phyloP scores from a whole-genome alignment of 37 sponge, comb jelly and placozoan species.

The Haliclona indistincta region DNA sequence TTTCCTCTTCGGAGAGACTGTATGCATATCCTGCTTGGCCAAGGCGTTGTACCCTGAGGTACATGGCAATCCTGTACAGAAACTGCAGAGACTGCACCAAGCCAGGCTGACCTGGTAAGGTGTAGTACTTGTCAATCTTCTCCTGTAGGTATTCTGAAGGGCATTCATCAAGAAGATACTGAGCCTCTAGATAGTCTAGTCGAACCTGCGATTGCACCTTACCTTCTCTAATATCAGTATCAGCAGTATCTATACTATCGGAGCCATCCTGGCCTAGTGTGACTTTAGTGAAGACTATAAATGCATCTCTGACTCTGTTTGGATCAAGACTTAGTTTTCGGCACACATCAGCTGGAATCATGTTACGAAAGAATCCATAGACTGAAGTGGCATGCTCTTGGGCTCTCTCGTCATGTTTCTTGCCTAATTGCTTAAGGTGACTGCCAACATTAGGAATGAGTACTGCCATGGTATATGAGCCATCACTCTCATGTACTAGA shows the following conservation, averaged over 20 bases:
- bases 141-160: no score
- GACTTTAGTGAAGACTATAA: conserved; percentile 21
- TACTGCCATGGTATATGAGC: conserved; percentile 58
- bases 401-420: conserved; percentile 24
- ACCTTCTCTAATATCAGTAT: neutral
- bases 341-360: neutral
- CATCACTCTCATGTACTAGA: neutral
- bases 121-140: neutral
- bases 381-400: conserved; percentile 12
- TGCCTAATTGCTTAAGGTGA: neutral
- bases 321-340: conserved; percentile 29
- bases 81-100: neutral
- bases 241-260: neutral
- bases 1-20: conserved; percentile 4
- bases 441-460: conserved; percentile 60
- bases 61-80: conserved; percentile 24
- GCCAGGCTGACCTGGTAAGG: neutral
- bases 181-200: neutral
- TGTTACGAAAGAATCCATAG: conserved; percentile 4
- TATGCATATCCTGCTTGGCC: conserved; percentile 8
- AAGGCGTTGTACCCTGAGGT: conserved; percentile 30
- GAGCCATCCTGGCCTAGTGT: neutral
- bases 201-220: neutral
- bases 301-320: conserved; percentile 9
- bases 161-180: neutral